These are phyloP conservation scores for Lithobates pipiens DNA, from an alignment of 2,797 vertebrate species.

Conservation along the genomic window DNA sequence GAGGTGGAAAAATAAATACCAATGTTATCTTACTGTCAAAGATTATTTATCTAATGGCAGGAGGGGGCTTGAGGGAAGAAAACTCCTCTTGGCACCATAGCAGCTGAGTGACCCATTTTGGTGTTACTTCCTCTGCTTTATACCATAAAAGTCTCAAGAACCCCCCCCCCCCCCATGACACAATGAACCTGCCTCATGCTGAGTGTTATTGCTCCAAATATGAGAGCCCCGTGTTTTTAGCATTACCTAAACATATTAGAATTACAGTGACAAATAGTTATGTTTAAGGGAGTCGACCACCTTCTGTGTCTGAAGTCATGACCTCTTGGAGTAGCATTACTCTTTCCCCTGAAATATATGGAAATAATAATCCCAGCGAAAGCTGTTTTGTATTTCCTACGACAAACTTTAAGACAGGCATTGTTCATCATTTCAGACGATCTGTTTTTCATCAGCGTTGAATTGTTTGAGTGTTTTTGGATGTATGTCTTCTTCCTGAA, in stretches of 20 bases:
- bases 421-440: constrained; percentile 33
- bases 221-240: background rate
- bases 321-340: constrained; percentile 8
- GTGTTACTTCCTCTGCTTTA: background rate
- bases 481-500: constrained; percentile 25
- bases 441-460: constrained; percentile 45
- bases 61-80: background rate
- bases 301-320: constrained; percentile 28
- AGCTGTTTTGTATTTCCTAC: constrained; percentile 50
- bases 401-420: constrained; percentile 46
- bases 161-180: background rate
- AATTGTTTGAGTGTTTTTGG: constrained; percentile 29
- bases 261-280: constrained; percentile 27
- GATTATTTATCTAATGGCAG: background rate
- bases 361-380: constrained; percentile 36
- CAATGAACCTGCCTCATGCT: background rate
- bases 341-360: constrained; percentile 33
- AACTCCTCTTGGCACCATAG: background rate
- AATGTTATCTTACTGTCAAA: background rate
- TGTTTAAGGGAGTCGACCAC: constrained; percentile 41
- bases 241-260: constrained; percentile 7
- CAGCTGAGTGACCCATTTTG: background rate
- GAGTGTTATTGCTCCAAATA: background rate
- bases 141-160: background rate
- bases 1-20: background rate